Evolutionary conservation across 2,888 invertebrate species (phyloP).

Genomic region (Hydrotaea diabolus): DNA sequence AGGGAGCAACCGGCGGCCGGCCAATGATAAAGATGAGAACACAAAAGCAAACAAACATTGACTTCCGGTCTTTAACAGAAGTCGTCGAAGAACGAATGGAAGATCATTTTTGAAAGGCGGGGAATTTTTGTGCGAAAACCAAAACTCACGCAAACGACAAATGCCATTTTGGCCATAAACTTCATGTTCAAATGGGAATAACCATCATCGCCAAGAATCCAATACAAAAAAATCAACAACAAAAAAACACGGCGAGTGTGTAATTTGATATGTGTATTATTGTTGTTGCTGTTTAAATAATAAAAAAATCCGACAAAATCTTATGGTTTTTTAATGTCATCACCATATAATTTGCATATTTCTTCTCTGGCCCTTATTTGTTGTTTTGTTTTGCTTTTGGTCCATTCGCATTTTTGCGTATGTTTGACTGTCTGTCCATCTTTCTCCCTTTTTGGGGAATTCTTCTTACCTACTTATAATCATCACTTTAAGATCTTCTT

Average conservation of each 20-base stretch:
- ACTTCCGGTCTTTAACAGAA: constrained; percentile 61
- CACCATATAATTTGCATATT: constrained; percentile 69
- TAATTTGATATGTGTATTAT: constrained; percentile 65
- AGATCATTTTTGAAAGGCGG: too few species aligned
- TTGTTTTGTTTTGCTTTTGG: not conserved
- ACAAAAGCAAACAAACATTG: constrained; percentile 43
- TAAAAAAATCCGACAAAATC: constrained; percentile 33
- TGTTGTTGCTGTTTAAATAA: constrained; percentile 48
- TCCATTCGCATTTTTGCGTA: not conserved
- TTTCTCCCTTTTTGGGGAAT: constrained; percentile 17
- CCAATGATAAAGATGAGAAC: constrained; percentile 3
- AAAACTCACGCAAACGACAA: constrained; percentile 37
- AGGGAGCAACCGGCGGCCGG: constrained; percentile 22
- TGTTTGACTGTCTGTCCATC: not conserved
- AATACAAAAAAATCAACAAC: not conserved
- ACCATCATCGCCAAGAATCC: constrained; percentile 52
- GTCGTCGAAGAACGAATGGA: not conserved
- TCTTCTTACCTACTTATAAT: constrained; percentile 50
- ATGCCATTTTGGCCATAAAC: constrained; percentile 60
- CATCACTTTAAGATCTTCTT: constrained; percentile 57
- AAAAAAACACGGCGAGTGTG: constrained; percentile 35
- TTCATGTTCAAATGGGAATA: constrained; percentile 58
- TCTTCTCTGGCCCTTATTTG: constrained; percentile 20
- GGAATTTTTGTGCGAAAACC: not conserved
- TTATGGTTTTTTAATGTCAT: constrained; percentile 67